phyloP scores from a whole-genome alignment of 2,797 vertebrate genomes.

The Hirundo rustica region DNA sequence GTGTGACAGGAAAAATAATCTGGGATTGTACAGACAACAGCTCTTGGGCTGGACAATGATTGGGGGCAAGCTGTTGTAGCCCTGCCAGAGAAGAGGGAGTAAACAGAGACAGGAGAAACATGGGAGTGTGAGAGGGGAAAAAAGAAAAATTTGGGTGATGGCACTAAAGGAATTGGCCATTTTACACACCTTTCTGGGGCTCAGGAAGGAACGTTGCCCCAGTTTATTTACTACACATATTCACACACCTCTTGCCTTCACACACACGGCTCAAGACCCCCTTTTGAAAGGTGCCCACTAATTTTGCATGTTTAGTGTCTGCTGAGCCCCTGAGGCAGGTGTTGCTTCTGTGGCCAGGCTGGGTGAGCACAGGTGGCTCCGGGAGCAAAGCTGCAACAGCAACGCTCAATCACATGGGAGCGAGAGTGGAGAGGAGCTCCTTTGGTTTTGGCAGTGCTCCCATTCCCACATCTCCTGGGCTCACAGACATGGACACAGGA shows the following conservation, averaged over 20 bases:
- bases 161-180: neutral
- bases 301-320: neutral
- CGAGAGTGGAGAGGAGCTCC: neutral
- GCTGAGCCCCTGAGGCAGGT: neutral
- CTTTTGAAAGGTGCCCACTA: neutral
- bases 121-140: neutral
- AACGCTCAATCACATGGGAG: rapidly evolving
- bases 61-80: neutral
- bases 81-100: neutral
- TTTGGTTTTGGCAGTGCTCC: neutral
- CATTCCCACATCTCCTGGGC: neutral
- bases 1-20: neutral
- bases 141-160: neutral
- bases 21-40: neutral
- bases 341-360: neutral
- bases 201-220: neutral
- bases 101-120: neutral
- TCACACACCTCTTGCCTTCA: neutral
- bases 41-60: neutral
- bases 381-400: neutral
- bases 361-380: rapidly evolving
- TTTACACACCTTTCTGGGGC: neutral
- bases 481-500: neutral
- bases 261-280: neutral
- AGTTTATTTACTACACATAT: neutral